Base-by-base conservation (phyloP, 2,113 vertebrate species). In the Chamaetylas fuelleborni region DNA sequence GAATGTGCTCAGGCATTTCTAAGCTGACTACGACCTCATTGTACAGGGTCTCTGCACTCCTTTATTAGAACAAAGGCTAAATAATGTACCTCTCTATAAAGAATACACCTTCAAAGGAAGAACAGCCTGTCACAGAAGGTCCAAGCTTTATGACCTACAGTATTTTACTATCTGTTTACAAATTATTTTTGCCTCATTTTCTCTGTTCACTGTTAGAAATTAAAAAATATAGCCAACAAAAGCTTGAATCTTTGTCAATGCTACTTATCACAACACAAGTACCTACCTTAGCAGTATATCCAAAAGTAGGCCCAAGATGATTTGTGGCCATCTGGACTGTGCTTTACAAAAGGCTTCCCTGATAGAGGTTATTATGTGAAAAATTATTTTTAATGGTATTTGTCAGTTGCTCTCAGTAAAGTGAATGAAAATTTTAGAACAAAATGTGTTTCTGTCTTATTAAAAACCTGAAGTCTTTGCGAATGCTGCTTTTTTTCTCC, bases 1-100 rank as follows among this genome's bases (percentile, higher is more conserved):
- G 77, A 93, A 83, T 95, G 43, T 29, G 25, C 3, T 71, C 31
- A 88, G 90, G 79, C 54, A 89, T 92, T 86, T 93, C 72, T 89
- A 38, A 82, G 58, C 42, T 86, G 43, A 53, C 24, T 56, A 38
- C 7, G 4, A 26, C 65, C 14, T 71, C 18, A 14, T 40, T 22
- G 76, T 86, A 77, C 47, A 74, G 83, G 61, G 47, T 77, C 33
- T 62, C 33, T 65, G 33, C 64, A 72, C 80, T 96, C 89, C 28
- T 85, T n/a, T 51, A 4, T 71, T 94, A 51, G 87, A 87, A 54
- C 73, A 93, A 64, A 91, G 94, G 73, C 43, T 81, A 26, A 84
- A 61, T 20, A 73, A 43, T 71, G 14, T 36, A 43, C 15, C 31
- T 45, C 43, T 57, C 45, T 53, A 18, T 78, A 58, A 92, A 70